phyloP scores from a whole-genome alignment of 2,113 vertebrate species.

The Capreolus pygargus region DNA sequence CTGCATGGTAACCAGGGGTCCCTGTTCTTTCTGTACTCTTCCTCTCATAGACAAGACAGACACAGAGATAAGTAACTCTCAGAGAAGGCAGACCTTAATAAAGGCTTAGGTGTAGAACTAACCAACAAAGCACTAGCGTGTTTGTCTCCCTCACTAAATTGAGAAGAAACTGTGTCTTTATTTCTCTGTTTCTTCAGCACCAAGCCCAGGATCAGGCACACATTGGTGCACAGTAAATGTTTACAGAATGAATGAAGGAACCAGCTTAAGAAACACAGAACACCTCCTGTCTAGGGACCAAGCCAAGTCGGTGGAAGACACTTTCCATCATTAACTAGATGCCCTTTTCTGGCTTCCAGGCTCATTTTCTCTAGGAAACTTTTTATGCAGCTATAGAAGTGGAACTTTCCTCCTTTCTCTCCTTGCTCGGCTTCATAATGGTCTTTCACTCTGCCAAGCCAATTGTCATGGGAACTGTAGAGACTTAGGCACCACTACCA shows the following conservation, averaged over 20 bases:
- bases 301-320: not conserved
- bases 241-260: not conserved
- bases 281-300: not conserved
- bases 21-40: not conserved
- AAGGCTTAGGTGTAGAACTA: not conserved
- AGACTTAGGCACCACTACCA: conserved; percentile 9
- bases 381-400: not conserved
- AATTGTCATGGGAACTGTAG: conserved; percentile 45
- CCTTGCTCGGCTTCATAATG: conserved; percentile 31
- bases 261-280: not conserved
- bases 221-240: not conserved
- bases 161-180: not conserved
- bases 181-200: not conserved
- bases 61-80: not conserved
- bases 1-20: not conserved
- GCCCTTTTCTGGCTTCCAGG: not conserved
- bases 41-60: not conserved
- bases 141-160: not conserved
- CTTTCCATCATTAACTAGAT: conserved; percentile 12
- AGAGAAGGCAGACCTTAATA: not conserved
- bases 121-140: not conserved
- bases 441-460: conserved; percentile 32
- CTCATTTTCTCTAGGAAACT: conserved; percentile 45
- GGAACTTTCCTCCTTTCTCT: not conserved
- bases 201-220: not conserved